phyloP scores from a whole-genome alignment of 2,113 vertebrate species.

The Syngnathoides biaculeatus region DNA sequence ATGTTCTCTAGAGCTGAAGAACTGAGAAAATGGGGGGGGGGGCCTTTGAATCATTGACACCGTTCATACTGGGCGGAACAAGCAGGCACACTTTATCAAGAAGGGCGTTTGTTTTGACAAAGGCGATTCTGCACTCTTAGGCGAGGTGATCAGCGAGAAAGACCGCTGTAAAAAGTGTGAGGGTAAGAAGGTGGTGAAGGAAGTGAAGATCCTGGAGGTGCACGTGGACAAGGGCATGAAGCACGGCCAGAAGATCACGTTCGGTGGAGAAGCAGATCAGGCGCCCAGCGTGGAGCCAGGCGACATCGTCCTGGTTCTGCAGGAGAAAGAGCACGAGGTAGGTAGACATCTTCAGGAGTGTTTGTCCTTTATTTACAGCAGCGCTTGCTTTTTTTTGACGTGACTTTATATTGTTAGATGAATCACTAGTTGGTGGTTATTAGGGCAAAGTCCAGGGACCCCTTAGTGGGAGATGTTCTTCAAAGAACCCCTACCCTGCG shows the following conservation, averaged over 20 bases:
- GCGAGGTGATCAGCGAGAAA: constrained; percentile 97
- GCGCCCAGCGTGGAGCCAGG: constrained; percentile 93
- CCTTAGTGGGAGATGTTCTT: too few species aligned
- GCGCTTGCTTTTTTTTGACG: too few species aligned
- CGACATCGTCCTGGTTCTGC: constrained; percentile 93
- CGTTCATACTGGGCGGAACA: too few species aligned
- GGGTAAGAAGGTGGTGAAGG: constrained; percentile 98
- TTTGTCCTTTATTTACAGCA: not conserved
- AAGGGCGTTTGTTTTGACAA: not conserved
- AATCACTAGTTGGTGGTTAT: too few species aligned
- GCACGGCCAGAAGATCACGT: constrained; percentile 96
- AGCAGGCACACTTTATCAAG: too few species aligned
- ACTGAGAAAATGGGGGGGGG: too few species aligned
- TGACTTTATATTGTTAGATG: too few species aligned
- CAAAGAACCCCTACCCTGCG: too few species aligned
- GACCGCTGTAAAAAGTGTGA: constrained; percentile 99
- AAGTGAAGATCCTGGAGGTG: constrained; percentile 98
- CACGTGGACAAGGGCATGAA: constrained; percentile 99
- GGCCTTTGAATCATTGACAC: too few species aligned
- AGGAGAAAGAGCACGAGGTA: constrained; percentile 97
- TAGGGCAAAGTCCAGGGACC: too few species aligned
- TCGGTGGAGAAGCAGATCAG: constrained; percentile 96
- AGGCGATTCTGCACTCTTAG: constrained; percentile 50
- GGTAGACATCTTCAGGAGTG: not conserved
- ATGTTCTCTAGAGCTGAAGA: too few species aligned